Conservation (phyloP, 2,888 invertebrate species). For the Lamellibrachia columna region DNA sequence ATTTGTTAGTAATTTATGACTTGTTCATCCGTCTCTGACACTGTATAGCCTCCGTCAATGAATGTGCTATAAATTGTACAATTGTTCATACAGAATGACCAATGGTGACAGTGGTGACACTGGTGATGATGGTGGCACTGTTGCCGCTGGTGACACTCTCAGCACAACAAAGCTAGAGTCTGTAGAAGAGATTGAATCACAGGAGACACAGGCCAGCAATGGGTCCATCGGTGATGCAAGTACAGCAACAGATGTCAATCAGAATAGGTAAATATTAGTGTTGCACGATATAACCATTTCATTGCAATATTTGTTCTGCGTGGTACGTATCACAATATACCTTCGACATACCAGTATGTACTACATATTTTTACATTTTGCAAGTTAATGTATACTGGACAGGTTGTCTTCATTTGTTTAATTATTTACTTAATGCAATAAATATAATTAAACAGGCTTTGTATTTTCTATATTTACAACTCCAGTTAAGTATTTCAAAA, state of each 20-base stretch:
- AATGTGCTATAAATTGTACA: background rate
- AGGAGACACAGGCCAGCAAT: background rate
- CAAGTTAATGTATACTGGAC: too few relatives aligned
- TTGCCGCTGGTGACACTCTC: background rate
- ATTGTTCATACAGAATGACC: background rate
- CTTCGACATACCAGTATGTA: too few relatives aligned
- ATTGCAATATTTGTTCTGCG: too few relatives aligned
- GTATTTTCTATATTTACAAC: too few relatives aligned
- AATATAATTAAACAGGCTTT: too few relatives aligned
- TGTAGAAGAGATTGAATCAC: background rate
- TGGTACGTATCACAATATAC: too few relatives aligned
- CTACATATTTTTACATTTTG: too few relatives aligned
- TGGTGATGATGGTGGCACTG: background rate
- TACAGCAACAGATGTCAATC: background rate
- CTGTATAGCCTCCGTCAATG: background rate
- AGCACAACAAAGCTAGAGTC: background rate
- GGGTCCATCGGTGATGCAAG: background rate
- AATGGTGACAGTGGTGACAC: background rate
- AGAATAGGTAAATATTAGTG: background rate
- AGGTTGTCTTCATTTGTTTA: too few relatives aligned
- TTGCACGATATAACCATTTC: too few relatives aligned
- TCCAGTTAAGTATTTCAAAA: too few relatives aligned
- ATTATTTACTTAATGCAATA: too few relatives aligned
- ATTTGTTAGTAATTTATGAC: too few relatives aligned
- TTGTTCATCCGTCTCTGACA: background rate